Conservation (phyloP, 2,113 vertebrate species). For the Ceyx margarethae region DNA sequence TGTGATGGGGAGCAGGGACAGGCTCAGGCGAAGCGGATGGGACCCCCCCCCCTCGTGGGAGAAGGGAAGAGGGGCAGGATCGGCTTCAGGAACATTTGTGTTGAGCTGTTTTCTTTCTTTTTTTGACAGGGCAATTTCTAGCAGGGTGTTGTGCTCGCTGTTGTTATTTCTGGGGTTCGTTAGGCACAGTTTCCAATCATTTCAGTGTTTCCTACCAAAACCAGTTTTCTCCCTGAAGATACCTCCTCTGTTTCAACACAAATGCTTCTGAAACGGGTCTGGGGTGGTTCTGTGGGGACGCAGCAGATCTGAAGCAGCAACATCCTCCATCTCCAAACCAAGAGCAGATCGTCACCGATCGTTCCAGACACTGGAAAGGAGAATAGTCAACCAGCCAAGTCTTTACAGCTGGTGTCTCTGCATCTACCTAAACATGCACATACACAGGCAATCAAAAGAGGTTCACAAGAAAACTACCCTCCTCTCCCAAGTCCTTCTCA, state of each 20-base stretch:
- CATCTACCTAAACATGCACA: not conserved
- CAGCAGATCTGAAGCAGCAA: not conserved
- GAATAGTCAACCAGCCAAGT: not conserved
- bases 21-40: not conserved
- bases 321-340: not conserved
- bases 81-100: slow-evolving; percentile 1
- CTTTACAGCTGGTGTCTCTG: not conserved
- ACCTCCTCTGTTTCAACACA: not conserved
- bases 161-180: not conserved
- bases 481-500: not conserved
- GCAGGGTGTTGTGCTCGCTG: not conserved
- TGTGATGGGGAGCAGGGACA: slow-evolving; percentile 80
- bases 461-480: not conserved
- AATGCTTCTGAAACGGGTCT: not conserved
- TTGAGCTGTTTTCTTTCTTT: not conserved
- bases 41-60: not conserved
- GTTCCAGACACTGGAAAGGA: not conserved
- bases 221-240: not conserved
- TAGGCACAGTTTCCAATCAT: not conserved
- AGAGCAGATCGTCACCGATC: rapidly evolving
- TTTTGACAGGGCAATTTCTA: not conserved
- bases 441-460: not conserved
- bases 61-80: not conserved
- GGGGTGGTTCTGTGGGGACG: not conserved
- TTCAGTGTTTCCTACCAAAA: not conserved